Base-by-base conservation (phyloP, 2,113 vertebrate genomes). In the Deroptyus accipitrinus region DNA sequence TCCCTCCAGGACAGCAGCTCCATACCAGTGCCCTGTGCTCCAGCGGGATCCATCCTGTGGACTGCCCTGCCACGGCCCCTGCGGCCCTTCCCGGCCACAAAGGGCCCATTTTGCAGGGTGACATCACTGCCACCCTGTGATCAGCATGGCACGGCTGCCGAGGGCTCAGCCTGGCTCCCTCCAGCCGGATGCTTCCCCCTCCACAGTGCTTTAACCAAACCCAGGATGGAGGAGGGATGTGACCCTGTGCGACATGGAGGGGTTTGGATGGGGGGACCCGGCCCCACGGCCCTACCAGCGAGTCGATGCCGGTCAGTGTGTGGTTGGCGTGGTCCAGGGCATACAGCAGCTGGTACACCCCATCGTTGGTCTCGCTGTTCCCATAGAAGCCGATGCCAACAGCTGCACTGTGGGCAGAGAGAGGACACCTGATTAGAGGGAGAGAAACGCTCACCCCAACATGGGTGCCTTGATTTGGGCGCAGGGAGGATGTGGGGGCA, bases 371-470 rank as follows among this genome's bases (percentile, higher is more conserved):
- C 98, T 99, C 99, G 5, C 99, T 99, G 98, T 99, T 99, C 88
- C 99, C 99, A 12, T 99, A 99, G 97, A 99, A 99, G 97, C 99
- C 99, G 44, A 99, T 76, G 27, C 99, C 99, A 19, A 99, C 98
- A 0, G 99, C 99, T 11, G 98, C 96, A 14, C 99, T 99, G 93
- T 0, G 9, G 79, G 74, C 13, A 93, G 89, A 95, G 33, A 85
- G 48, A 54, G 42, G 69, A 61, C 33, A 23, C 28, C 23, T 0
- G 7, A 2, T 92, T 12, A 67, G n/a, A 61, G 18, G 61, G n/a
- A 68, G 27, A 49, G 68, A 83, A 46, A 41, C 0, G 5, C 33
- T 57, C 59, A 37, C 48, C 57, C 57, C 2, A 2, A 42, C 6
- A 3, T 4, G 12, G n/a, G 24, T 5, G 27, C 31, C 23, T 59